These are phyloP conservation scores for Sussaba pulchella DNA, from an alignment of 2,888 invertebrate genomes.

Conservation along the genomic window DNA sequence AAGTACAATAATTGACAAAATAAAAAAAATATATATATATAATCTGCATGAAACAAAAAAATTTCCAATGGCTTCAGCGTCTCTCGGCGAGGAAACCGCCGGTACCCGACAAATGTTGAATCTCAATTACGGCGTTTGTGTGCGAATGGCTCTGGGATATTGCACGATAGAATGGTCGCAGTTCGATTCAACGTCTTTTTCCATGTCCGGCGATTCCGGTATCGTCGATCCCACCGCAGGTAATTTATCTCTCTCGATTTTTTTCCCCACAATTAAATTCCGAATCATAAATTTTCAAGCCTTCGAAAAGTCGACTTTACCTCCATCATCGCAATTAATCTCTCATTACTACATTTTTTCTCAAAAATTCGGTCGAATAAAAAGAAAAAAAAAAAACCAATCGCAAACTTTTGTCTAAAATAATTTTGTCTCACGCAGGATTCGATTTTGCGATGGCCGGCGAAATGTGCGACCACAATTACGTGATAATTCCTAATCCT, in stretches of 20 bases:
- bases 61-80: constrained; percentile 52
- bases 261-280: not conserved
- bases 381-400: not conserved
- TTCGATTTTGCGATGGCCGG: constrained; percentile 85
- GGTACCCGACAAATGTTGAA: constrained; percentile 91
- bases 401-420: not conserved
- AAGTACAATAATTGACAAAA: constrained; percentile 23
- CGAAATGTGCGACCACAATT: constrained; percentile 89
- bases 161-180: constrained; percentile 90
- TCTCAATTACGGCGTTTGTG: constrained; percentile 91
- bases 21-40: not conserved
- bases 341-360: too few species aligned
- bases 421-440: constrained; percentile 11
- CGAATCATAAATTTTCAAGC: not conserved
- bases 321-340: constrained; percentile 42
- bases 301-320: constrained; percentile 79
- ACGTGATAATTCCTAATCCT: constrained; percentile 91
- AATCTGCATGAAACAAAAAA: constrained; percentile 59
- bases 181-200: constrained; percentile 88
- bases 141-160: constrained; percentile 89
- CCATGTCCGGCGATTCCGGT: constrained; percentile 89
- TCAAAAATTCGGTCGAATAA: too few species aligned
- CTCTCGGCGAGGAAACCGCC: constrained; percentile 70
- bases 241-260: constrained; percentile 21
- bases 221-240: constrained; percentile 86